Evolutionary conservation across 1,140 invertebrate species (phyloP).

Genomic region (Cataglyphis hispanica): DNA sequence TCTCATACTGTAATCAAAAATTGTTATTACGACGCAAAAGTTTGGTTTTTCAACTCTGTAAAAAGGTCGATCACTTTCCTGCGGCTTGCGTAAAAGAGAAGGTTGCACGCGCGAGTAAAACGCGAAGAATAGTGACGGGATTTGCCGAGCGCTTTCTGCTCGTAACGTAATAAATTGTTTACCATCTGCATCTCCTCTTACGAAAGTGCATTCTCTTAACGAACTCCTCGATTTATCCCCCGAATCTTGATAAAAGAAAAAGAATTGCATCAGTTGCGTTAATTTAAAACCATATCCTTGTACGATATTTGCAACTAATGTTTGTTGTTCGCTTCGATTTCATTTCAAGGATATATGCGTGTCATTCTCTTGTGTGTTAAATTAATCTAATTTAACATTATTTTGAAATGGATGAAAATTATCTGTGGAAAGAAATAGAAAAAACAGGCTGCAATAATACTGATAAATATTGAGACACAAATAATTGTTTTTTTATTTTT

Average conservation of each 20-base stretch:
- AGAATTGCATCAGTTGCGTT: neutral
- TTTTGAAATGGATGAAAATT: neutral
- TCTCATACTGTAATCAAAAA: neutral
- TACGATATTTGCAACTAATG: slow-evolving; percentile 1
- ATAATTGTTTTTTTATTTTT: neutral
- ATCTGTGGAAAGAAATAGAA: neutral
- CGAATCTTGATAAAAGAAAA: neutral
- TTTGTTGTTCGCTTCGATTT: neutral
- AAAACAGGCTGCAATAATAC: neutral
- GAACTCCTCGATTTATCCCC: neutral
- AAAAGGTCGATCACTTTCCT: slow-evolving; percentile 55
- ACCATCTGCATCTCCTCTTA: neutral
- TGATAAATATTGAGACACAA: neutral
- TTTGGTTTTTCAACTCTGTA: slow-evolving; percentile 25
- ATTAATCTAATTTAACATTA: slow-evolving; percentile 1
- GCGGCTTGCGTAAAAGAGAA: slow-evolving; percentile 64
- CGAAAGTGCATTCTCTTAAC: neutral
- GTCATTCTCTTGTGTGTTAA: neutral
- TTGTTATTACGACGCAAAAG: slow-evolving; percentile 5
- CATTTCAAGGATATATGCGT: neutral
- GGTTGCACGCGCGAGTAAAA: slow-evolving; percentile 31
- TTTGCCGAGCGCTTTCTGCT: no score
- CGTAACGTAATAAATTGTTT: neutral
- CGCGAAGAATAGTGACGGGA: neutral
- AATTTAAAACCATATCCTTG: neutral